phyloP scores from a whole-genome alignment of 2,888 invertebrate species.

The Clitarchus hookeri region DNA sequence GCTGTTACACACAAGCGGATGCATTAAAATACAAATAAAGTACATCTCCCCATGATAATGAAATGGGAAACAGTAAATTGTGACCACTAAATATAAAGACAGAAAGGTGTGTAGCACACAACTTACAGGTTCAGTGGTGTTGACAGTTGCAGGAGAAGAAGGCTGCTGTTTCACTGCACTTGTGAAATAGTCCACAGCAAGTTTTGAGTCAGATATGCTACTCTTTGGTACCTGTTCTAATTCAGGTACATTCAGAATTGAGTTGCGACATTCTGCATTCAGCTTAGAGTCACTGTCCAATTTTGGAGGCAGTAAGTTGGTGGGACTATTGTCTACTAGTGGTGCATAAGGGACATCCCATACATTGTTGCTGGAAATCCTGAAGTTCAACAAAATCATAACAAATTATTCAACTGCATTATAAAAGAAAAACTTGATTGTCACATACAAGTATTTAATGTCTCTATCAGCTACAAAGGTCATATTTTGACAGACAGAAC shows the following conservation, averaged over 20 bases:
- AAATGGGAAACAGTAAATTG: too few species aligned
- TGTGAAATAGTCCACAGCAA: slow-evolving; percentile 75
- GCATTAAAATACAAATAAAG: too few species aligned
- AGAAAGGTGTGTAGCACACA: not conserved
- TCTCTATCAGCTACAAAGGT: too few species aligned
- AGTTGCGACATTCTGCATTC: slow-evolving; percentile 60
- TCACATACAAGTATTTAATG: too few species aligned
- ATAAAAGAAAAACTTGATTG: too few species aligned
- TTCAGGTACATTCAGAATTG: slow-evolving; percentile 57
- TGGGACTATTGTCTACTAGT: slow-evolving; percentile 69
- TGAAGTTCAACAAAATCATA: not conserved
- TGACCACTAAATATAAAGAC: not conserved
- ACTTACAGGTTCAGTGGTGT: not conserved
- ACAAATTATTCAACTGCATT: too few species aligned
- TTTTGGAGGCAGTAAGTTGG: slow-evolving; percentile 59
- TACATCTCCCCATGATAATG: too few species aligned
- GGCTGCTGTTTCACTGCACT: slow-evolving; percentile 25
- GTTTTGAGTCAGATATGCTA: slow-evolving; percentile 82
- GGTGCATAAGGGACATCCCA: slow-evolving; percentile 81
- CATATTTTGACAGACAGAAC: too few species aligned
- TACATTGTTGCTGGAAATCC: slow-evolving; percentile 49
- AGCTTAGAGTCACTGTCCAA: slow-evolving; percentile 74
- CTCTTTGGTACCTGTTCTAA: slow-evolving; percentile 69
- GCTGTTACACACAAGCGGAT: too few species aligned
- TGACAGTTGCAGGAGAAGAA: not conserved